Percentiles rank a stretch among this genome's conserved stretches.
These are phyloP conservation scores for Heterocephalus glaber DNA, from an alignment of 2,113 vertebrate genomes.

Conservation along the genomic window DNA sequence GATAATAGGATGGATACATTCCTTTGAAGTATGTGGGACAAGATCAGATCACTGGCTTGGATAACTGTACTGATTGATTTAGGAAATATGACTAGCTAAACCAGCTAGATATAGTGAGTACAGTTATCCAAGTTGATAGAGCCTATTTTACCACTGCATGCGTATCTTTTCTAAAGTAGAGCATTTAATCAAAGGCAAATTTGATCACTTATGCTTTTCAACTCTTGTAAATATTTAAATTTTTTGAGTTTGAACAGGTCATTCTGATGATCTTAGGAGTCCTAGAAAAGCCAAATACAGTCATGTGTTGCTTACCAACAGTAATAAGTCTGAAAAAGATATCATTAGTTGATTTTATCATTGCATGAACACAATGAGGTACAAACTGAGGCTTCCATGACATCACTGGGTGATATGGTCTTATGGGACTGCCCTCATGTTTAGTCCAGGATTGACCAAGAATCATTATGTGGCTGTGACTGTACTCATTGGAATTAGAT, in stretches of 20 bases:
- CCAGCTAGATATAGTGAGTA: neutral
- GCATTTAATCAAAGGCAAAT: slow-evolving; percentile 13
- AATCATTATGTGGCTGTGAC: neutral
- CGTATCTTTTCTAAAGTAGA: neutral
- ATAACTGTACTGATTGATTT: neutral
- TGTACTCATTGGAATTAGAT: neutral
- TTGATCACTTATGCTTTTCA: slow-evolving; percentile 21
- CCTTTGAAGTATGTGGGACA: neutral
- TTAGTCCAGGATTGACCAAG: neutral
- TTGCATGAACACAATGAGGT: neutral
- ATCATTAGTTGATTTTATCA: neutral
- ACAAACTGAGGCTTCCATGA: neutral
- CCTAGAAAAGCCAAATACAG: neutral
- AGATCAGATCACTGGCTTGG: neutral
- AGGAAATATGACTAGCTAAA: neutral
- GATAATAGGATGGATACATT: neutral
- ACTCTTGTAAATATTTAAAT: slow-evolving; percentile 13
- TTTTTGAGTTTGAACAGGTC: neutral
- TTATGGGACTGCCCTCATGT: neutral
- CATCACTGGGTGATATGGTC: neutral
- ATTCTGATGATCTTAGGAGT: neutral
- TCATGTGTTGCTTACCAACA: neutral
- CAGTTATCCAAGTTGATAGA: neutral
- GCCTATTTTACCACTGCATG: neutral
- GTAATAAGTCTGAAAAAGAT: neutral